Conservation (phyloP, 1,140 invertebrate genomes). For the Bombus soroeensis region DNA sequence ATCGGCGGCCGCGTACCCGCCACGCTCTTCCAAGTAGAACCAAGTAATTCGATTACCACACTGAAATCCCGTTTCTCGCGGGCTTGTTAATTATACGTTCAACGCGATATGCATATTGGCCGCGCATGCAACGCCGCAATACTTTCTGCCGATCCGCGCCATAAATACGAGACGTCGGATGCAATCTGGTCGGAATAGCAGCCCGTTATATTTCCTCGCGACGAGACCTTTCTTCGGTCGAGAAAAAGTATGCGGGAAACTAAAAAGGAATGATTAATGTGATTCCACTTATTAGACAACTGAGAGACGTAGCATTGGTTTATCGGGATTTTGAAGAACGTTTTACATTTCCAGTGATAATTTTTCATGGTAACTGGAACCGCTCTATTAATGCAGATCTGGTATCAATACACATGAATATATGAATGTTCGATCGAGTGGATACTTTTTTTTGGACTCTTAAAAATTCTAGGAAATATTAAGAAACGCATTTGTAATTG, state of each 20-base stretch:
- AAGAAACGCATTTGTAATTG: not conserved
- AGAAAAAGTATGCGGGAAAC: not conserved
- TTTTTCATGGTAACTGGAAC: not conserved
- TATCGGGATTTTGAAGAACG: not conserved
- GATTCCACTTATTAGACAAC: not conserved
- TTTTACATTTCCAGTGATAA: not conserved
- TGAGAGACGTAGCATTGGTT: not conserved
- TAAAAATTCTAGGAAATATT: not conserved
- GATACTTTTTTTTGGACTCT: too few relatives aligned
- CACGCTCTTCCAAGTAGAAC: not conserved
- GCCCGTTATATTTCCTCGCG: constrained; percentile 9
- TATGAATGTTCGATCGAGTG: too few relatives aligned
- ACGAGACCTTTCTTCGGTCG: not conserved
- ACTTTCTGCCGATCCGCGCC: constrained; percentile 28
- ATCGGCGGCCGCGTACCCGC: constrained; percentile 8
- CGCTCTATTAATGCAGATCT: too few relatives aligned
- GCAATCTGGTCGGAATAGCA: constrained; percentile 18
- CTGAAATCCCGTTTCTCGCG: constrained; percentile 37
- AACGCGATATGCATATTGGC: constrained; percentile 27
- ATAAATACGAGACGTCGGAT: constrained; percentile 26
- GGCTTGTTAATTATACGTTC: constrained; percentile 35
- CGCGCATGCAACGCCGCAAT: constrained; percentile 32
- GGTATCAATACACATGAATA: too few relatives aligned
- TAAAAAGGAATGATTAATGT: not conserved
- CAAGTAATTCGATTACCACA: constrained; percentile 33